A percentile compares a stretch with the other conserved stretches of the same genome.
phyloP scores from a whole-genome alignment of 1,140 invertebrate species.

The Macrostomum lignano region DNA sequence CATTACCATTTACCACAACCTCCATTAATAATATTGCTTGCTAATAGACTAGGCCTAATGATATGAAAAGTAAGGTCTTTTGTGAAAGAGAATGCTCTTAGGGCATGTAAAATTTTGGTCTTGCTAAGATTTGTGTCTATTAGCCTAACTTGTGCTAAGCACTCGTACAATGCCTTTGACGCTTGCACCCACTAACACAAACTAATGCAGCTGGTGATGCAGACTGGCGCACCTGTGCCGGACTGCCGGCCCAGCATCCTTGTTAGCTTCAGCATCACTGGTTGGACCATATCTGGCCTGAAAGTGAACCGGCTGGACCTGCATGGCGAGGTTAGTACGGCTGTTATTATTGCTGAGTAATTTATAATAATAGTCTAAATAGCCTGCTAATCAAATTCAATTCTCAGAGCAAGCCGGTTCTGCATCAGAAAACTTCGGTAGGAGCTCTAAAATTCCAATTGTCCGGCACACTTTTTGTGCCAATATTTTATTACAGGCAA shows the following conservation, averaged over 20 bases:
- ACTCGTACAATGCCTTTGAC: conserved; percentile 70
- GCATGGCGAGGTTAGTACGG: conserved; percentile 47
- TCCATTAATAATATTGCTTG: too few species aligned
- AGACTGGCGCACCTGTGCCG: conserved; percentile 33
- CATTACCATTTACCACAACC: too few species aligned
- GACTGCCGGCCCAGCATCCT: conserved; percentile 42
- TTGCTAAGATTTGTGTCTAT: conserved; percentile 77
- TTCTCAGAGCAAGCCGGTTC: too few species aligned
- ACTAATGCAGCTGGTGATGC: conserved; percentile 29
- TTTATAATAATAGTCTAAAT: not conserved
- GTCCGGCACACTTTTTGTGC: too few species aligned
- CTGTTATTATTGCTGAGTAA: not conserved
- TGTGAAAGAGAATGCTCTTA: conserved; percentile 71
- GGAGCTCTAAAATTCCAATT: too few species aligned
- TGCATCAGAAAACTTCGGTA: too few species aligned
- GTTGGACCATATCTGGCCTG: conserved; percentile 78
- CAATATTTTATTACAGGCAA: too few species aligned
- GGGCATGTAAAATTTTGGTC: conserved; percentile 78
- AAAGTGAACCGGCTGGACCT: conserved; percentile 90
- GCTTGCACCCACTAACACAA: too few species aligned
- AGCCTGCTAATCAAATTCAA: too few species aligned
- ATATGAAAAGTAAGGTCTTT: too few species aligned
- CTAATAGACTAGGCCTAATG: too few species aligned
- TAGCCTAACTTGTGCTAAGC: conserved; percentile 66
- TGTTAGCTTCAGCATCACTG: conserved; percentile 67